phyloP scores from a whole-genome alignment of 2,797 vertebrate genomes.

The Strix occidentalis region DNA sequence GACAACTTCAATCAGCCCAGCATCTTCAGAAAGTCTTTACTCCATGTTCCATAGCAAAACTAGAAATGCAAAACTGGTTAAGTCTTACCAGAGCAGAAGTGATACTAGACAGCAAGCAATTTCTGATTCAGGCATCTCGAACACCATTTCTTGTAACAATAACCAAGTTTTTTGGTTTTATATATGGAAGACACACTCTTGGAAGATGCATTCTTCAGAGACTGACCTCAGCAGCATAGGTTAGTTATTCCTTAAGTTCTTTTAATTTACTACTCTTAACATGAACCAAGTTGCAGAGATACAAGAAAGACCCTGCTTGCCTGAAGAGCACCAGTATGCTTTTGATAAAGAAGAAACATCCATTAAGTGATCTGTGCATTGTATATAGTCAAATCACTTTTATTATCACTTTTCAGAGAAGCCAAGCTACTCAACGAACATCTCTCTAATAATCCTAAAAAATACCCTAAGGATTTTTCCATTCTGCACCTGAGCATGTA shows the following conservation, averaged over 20 bases:
- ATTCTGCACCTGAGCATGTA: constrained; percentile 9
- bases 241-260: neutral
- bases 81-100: neutral
- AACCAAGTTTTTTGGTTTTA: neutral
- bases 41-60: neutral
- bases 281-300: too few relatives aligned
- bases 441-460: neutral
- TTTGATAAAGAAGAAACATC: too few relatives aligned
- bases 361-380: neutral
- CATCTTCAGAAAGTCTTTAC: neutral
- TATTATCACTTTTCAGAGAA: neutral
- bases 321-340: too few relatives aligned
- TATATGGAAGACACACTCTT: neutral
- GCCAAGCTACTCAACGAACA: neutral
- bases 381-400: neutral
- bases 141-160: neutral
- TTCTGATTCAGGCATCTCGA: neutral
- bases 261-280: neutral
- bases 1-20: neutral
- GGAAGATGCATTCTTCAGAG: neutral
- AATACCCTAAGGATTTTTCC: neutral
- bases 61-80: neutral
- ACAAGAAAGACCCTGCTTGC: too few relatives aligned
- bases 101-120: neutral
- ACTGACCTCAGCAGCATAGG: neutral